These are phyloP conservation scores for Epistrophe eligans DNA, from an alignment of 2,888 invertebrate species.

Conservation along the genomic window DNA sequence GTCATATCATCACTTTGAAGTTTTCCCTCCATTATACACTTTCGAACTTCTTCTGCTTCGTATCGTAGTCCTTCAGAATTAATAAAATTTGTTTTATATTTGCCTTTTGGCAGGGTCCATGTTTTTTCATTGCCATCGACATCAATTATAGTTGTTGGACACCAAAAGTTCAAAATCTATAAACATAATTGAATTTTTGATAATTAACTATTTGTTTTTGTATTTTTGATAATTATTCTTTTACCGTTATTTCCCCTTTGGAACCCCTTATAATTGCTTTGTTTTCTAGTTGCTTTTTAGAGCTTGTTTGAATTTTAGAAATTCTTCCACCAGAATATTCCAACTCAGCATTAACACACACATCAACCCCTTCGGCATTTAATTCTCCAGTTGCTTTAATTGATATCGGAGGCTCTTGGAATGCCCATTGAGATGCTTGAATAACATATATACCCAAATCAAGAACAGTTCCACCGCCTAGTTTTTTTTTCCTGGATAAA, in stretches of 20 bases:
- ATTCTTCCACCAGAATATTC: conserved; percentile 80
- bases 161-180: conserved; percentile 88
- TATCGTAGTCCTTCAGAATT: conserved; percentile 91
- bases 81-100: conserved; percentile 86
- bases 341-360: conserved; percentile 81
- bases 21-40: conserved; percentile 87
- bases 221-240: conserved; percentile 46
- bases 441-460: conserved; percentile 92
- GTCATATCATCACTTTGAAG: conserved; percentile 89
- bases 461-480: conserved; percentile 91
- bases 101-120: conserved; percentile 87
- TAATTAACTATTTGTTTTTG: too few relatives aligned
- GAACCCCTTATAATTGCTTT: conserved; percentile 82
- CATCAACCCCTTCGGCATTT: conserved; percentile 88
- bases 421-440: conserved; percentile 90
- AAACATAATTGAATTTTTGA: background rate
- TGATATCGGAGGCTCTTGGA: conserved; percentile 88
- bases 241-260: conserved; percentile 82
- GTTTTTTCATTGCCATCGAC: conserved; percentile 87
- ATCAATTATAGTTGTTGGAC: conserved; percentile 87
- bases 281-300: conserved; percentile 78
- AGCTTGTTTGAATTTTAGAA: conserved; percentile 80
- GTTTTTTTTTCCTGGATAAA: conserved; percentile 85
- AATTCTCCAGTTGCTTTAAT: conserved; percentile 89
- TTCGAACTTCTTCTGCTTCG: conserved; percentile 91